These are phyloP conservation scores for Henricia sp. DNA, from an alignment of 53 echinoderm and acorn worm genomes.

Conservation along the genomic window DNA sequence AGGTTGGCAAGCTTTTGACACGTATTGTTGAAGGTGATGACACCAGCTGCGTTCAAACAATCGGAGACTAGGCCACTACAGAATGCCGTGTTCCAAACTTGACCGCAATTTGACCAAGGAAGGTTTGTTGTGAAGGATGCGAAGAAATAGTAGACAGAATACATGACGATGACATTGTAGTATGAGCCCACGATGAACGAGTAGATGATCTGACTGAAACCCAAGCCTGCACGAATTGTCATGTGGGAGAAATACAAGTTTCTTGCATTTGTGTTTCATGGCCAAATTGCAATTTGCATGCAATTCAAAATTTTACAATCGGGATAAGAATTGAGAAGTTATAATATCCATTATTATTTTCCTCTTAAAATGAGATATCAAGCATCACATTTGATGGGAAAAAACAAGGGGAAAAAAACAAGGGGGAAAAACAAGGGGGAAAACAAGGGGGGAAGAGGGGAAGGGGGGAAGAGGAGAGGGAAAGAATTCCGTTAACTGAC, in stretches of 20 bases:
- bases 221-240: slow-evolving; percentile 53
- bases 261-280: neutral
- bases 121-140: slow-evolving; percentile 70
- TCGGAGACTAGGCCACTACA: slow-evolving; percentile 4
- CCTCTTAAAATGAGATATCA: too few species aligned
- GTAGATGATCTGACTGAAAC: slow-evolving; percentile 72
- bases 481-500: neutral
- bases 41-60: slow-evolving; percentile 26
- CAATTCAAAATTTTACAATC: neutral
- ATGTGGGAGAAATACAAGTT: neutral
- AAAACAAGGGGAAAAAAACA: neutral
- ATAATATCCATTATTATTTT: too few species aligned
- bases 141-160: slow-evolving; percentile 79
- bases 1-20: slow-evolving; percentile 30
- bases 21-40: slow-evolving; percentile 25
- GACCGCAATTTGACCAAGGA: slow-evolving; percentile 73
- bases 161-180: slow-evolving; percentile 82
- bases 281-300: neutral
- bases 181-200: slow-evolving; percentile 77
- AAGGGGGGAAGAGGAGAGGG: neutral
- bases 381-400: neutral
- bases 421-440: neutral
- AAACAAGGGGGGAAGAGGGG: neutral
- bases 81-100: slow-evolving; percentile 47
- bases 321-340: neutral